Evolutionary conservation across 2,888 invertebrate species (phyloP).

Genomic region (Steromphala cineraria): DNA sequence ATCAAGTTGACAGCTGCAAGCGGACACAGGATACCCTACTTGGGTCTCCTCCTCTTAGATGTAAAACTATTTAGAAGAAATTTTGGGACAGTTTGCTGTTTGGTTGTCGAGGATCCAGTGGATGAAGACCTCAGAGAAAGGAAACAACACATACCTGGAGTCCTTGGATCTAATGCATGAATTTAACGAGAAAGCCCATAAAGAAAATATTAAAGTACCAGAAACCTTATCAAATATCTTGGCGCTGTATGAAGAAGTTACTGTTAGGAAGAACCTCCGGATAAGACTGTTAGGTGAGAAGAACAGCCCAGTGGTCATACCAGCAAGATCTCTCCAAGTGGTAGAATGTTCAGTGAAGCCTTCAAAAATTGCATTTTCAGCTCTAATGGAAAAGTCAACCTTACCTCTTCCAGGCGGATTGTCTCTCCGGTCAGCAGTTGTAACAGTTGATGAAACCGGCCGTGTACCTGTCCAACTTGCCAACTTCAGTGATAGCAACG

Average conservation of each 20-base stretch:
- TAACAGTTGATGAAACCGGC: not conserved
- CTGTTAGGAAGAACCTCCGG: too few relatives aligned
- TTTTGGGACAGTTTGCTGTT: not conserved
- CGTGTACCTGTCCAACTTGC: not conserved
- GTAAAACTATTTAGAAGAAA: too few relatives aligned
- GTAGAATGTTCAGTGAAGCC: not conserved
- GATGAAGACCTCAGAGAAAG: not conserved
- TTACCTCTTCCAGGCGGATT: too few relatives aligned
- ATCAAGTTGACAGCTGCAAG: not conserved
- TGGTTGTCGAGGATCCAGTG: not conserved
- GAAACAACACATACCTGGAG: not conserved
- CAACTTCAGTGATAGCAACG: not conserved
- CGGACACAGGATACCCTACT: not conserved
- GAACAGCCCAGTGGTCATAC: too few relatives aligned
- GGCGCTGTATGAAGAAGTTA: too few relatives aligned
- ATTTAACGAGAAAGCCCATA: not conserved
- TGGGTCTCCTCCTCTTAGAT: not conserved
- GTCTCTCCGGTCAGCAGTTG: not conserved
- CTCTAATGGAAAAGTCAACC: not conserved
- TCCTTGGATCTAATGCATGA: not conserved
- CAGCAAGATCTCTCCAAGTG: too few relatives aligned
- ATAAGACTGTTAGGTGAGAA: too few relatives aligned
- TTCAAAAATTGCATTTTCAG: not conserved
- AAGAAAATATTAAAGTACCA: not conserved
- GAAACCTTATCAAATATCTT: not conserved